Conservation (phyloP, 2,113 vertebrate genomes). For the Bagarius yarrelli region DNA sequence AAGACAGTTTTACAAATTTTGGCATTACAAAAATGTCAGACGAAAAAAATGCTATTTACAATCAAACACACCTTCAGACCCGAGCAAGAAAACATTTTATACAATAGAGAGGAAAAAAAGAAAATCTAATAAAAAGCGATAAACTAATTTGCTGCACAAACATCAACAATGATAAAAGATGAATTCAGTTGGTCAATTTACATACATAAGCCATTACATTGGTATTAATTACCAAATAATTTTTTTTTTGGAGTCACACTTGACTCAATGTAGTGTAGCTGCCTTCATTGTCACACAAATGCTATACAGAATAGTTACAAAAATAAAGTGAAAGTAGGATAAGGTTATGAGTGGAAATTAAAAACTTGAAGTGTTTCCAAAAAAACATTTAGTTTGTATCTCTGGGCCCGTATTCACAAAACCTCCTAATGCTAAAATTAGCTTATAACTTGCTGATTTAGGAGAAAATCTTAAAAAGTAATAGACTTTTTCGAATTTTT, state of each 20-base stretch:
- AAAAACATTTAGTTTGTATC: background rate
- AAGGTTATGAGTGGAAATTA: background rate
- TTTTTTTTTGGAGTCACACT: background rate
- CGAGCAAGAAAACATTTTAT: background rate
- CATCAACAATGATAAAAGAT: background rate
- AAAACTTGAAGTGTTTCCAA: background rate
- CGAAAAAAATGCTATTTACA: slow-evolving; percentile 19
- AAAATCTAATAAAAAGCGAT: background rate
- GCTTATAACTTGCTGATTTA: no score
- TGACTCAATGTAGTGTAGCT: slow-evolving; percentile 17
- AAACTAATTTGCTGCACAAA: background rate
- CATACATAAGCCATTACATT: background rate
- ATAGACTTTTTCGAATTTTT: no score
- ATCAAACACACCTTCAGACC: background rate
- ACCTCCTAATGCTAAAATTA: no score
- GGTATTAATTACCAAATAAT: background rate
- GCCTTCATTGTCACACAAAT: slow-evolving; percentile 9
- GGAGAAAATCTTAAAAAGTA: no score
- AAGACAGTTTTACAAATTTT: slow-evolving; percentile 5
- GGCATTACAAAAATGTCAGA: background rate
- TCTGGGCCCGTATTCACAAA: background rate
- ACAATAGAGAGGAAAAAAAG: background rate
- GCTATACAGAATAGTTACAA: background rate
- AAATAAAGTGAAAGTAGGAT: background rate
- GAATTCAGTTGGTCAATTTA: background rate